phyloP scores from a whole-genome alignment of 2,888 invertebrate species.

The Nephrotoma guestfalica region DNA sequence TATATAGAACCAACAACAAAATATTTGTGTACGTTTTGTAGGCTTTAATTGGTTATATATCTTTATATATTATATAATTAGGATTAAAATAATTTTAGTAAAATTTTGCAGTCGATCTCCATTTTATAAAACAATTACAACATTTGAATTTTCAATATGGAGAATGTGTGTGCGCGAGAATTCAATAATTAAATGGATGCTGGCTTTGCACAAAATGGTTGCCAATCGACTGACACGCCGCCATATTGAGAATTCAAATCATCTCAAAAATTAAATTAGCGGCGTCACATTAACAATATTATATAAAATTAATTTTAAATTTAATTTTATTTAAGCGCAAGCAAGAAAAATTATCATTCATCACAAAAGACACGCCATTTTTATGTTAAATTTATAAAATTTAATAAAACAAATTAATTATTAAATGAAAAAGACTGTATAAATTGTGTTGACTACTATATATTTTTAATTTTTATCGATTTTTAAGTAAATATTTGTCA shows the following conservation, averaged over 20 bases:
- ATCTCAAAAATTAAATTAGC: not conserved
- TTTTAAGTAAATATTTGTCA: not conserved
- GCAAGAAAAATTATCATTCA: not conserved
- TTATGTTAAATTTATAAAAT: not conserved
- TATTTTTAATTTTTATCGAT: not conserved
- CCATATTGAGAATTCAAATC: not conserved
- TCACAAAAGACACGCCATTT: not conserved
- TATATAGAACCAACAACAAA: not conserved
- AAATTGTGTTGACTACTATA: not conserved
- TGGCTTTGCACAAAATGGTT: not conserved
- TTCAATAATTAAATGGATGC: not conserved
- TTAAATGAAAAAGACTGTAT: not conserved
- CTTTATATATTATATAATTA: not conserved
- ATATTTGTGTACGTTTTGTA: not conserved
- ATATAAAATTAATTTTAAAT: not conserved
- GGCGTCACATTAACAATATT: not conserved
- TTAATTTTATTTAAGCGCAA: not conserved
- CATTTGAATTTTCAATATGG: not conserved
- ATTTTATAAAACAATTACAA: not conserved
- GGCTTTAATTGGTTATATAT: not conserved
- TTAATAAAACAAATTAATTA: not conserved
- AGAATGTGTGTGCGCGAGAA: not conserved
- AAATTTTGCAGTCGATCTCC: not conserved
- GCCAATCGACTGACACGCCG: not conserved
- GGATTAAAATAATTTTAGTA: not conserved